These are phyloP conservation scores for Argyrosomus japonicus DNA, from an alignment of 2,113 vertebrate species.

Conservation along the genomic window DNA sequence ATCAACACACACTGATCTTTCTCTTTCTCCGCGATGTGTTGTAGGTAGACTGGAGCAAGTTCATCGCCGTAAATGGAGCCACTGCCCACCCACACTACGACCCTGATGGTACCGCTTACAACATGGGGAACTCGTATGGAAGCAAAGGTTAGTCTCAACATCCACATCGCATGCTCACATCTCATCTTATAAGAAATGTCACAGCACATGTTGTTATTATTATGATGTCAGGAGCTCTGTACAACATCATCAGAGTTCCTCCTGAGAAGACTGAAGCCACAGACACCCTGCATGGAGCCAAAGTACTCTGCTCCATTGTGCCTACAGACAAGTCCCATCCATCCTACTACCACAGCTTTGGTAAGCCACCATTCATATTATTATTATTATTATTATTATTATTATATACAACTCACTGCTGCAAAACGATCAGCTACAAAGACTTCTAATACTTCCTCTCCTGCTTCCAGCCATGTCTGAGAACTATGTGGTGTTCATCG, in stretches of 20 bases:
- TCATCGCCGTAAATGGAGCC: slow-evolving; percentile 93
- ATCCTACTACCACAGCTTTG: slow-evolving; percentile 97
- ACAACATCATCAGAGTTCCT: slow-evolving; percentile 92
- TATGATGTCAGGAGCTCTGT: slow-evolving; percentile 84
- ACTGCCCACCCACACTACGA: slow-evolving; percentile 96
- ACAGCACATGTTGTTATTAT: neutral
- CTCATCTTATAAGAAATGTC: neutral
- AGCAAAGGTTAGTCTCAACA: slow-evolving; percentile 80
- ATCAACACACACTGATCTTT: neutral
- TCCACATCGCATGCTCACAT: neutral
- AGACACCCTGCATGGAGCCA: slow-evolving; percentile 87
- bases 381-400: too few species aligned
- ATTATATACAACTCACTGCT: neutral
- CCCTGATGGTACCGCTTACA: slow-evolving; percentile 92
- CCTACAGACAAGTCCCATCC: slow-evolving; percentile 87
- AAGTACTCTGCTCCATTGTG: slow-evolving; percentile 89
- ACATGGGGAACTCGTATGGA: slow-evolving; percentile 96
- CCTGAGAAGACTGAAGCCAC: slow-evolving; percentile 76
- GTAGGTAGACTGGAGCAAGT: slow-evolving; percentile 95
- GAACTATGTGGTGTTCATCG: slow-evolving; percentile 94
- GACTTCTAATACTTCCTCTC: neutral
- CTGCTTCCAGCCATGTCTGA: slow-evolving; percentile 90
- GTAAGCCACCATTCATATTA: slow-evolving; percentile 78
- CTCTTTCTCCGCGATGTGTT: slow-evolving; percentile 10
- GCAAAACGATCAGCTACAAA: neutral